Conservation (phyloP, 2,797 vertebrate species). For the Chelon labrosus region DNA sequence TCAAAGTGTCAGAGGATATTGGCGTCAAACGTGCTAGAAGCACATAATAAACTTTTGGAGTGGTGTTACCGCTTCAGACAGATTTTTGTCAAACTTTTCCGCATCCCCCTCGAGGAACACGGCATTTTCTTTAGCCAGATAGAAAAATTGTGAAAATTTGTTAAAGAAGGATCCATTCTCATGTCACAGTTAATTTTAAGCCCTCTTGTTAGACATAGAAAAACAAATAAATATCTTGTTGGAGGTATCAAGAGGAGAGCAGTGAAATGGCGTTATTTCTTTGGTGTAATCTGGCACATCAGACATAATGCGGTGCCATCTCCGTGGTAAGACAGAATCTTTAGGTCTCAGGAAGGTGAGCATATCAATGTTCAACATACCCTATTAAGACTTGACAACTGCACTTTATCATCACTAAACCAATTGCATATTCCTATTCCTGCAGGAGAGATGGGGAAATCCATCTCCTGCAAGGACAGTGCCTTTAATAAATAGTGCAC, state of each 20-base stretch:
- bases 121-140: conserved; percentile 57
- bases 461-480: conserved; percentile 78
- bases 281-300: conserved; percentile 60
- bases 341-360: conserved; percentile 73
- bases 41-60: conserved; percentile 58
- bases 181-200: conserved; percentile 53
- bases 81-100: conserved; percentile 56
- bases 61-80: conserved; percentile 45
- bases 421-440: conserved; percentile 81
- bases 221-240: conserved; percentile 32
- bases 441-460: conserved; percentile 74
- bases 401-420: conserved; percentile 83
- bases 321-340: conserved; percentile 60
- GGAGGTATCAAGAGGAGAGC: conserved; percentile 15
- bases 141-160: conserved; percentile 41
- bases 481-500: conserved; percentile 79
- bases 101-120: conserved; percentile 28
- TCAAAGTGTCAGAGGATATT: conserved; percentile 61
- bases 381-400: conserved; percentile 82
- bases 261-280: conserved; percentile 41
- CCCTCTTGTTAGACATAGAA: conserved; percentile 39
- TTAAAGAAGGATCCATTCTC: conserved; percentile 16
- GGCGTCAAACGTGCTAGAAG: conserved; percentile 43
- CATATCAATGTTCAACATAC: conserved; percentile 79
- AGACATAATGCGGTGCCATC: conserved; percentile 61